A percentile compares a stretch with the other conserved stretches of the same genome.
phyloP scores from a whole-genome alignment of 2,113 vertebrate genomes.

The Pollachius pollachius region DNA sequence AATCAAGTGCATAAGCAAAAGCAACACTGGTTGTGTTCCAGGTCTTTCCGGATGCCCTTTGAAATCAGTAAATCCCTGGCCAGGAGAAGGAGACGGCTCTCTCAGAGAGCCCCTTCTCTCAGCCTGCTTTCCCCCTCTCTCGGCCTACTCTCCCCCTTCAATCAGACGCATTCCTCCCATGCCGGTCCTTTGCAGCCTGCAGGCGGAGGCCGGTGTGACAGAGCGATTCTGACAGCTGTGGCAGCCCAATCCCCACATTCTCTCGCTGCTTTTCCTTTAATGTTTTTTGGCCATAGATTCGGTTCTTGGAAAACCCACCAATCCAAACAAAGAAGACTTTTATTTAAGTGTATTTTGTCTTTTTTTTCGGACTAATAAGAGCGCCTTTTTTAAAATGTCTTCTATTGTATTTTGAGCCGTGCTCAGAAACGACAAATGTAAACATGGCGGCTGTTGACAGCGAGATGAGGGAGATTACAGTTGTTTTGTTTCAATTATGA shows the following conservation, averaged over 20 bases:
- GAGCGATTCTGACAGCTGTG: constrained; percentile 62
- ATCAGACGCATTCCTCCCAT: constrained; percentile 49
- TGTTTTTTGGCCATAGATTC: constrained; percentile 18
- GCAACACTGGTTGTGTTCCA: too few species aligned
- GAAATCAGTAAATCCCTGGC: not conserved
- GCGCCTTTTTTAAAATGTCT: not conserved
- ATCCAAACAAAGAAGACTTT: not conserved
- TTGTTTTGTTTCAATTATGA: not conserved
- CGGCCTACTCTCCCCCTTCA: constrained; percentile 28
- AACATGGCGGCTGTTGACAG: not conserved
- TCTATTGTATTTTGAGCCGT: constrained; percentile 7
- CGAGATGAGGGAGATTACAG: not conserved
- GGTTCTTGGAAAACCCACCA: not conserved
- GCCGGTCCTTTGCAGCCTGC: constrained; percentile 45
- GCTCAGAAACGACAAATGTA: too few species aligned
- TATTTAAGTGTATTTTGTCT: constrained; percentile 2
- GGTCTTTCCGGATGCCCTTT: too few species aligned
- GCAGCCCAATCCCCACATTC: constrained; percentile 37
- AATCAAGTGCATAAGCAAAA: too few species aligned
- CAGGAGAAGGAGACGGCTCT: not conserved
- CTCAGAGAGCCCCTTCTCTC: constrained; percentile 11
- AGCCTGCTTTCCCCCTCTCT: constrained; percentile 12
- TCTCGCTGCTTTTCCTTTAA: constrained; percentile 22
- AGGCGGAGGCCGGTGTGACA: constrained; percentile 44
- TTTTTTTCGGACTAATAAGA: constrained; percentile 10